Base-by-base conservation (phyloP, 1,140 invertebrate genomes). In the Centruroides vittatus region DNA sequence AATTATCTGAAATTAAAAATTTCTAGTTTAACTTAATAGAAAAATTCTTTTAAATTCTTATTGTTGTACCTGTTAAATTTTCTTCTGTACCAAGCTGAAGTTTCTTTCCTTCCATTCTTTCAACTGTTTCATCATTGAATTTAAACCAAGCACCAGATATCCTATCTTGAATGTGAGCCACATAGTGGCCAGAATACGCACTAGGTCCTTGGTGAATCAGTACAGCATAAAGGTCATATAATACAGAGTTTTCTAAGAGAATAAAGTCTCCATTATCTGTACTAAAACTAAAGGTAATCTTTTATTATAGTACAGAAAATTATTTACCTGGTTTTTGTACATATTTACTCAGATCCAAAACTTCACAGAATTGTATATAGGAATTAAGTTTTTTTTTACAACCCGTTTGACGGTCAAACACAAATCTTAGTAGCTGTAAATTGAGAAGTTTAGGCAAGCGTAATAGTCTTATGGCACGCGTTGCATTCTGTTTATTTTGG, bases 101-200 rank as follows among this genome's bases (percentile, higher is more conserved):
- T 62, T 78, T 74, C 69, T 77, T 73, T 63, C 80, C 73, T 71
- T 80, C 72, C 67, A 83, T 79, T 70, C 79, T 79, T 58, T 83
- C 80, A 35, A 84, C 81, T 67, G 76, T 77, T 69, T 85, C 83
- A 69, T 86, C 84, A 71, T 84, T 85, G 66, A 85, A 85, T 56
- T 67, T 66, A 50, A 51, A 67, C 67, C 68, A 70, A 58, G 77
- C 74, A 5, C 77, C 78, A 8, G 73, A 70, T 13, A 73, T 74
- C 62, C 76, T 76, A 67, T 83, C 76, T 65, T 74, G 73, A 48
- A 83, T 81, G 65, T 82, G 78, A 47, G 81, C 80, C 65, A 84
- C 79, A 67, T 85, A 86, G 72, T 86, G 84, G n/a, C 84, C 84
- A 53, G 81, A 84, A 67, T 84, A 79, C 8, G 84, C 83, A 60